A percentile compares a stretch with the other conserved stretches of the same genome.
phyloP scores from a whole-genome alignment of 2,113 vertebrate species.

The Chauna torquata region DNA sequence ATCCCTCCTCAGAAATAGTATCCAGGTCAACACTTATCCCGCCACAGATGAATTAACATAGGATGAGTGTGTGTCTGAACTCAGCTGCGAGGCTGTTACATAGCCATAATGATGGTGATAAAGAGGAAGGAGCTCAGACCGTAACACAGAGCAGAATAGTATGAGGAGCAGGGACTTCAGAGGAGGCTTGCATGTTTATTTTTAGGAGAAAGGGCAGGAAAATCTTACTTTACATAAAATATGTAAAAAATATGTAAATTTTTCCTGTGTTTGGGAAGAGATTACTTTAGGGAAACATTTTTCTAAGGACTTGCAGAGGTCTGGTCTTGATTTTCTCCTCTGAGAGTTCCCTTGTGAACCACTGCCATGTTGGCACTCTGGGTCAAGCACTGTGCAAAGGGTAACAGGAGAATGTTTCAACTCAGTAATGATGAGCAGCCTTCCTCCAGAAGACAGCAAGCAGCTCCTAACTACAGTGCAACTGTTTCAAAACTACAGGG shows the following conservation, averaged over 20 bases:
- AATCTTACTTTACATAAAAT: slow-evolving; percentile 4
- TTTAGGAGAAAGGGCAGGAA: slow-evolving; percentile 6
- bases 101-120: neutral
- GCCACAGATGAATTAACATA: neutral
- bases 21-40: neutral
- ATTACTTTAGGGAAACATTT: slow-evolving; percentile 1
- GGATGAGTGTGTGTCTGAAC: neutral
- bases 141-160: neutral
- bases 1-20: neutral
- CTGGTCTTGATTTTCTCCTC: slow-evolving; percentile 24
- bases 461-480: neutral
- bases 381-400: neutral
- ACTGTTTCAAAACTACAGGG: neutral
- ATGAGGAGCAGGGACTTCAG: neutral
- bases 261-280: neutral
- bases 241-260: neutral
- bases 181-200: neutral
- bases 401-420: neutral
- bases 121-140: neutral
- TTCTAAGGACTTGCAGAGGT: neutral
- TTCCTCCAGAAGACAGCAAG: neutral
- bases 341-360: neutral
- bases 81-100: neutral
- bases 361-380: neutral
- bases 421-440: neutral